Percentiles rank a stretch among this genome's conserved stretches.
Evolutionary conservation across 1,140 invertebrate species (phyloP).

Genomic region (Heliconius hermathena): DNA sequence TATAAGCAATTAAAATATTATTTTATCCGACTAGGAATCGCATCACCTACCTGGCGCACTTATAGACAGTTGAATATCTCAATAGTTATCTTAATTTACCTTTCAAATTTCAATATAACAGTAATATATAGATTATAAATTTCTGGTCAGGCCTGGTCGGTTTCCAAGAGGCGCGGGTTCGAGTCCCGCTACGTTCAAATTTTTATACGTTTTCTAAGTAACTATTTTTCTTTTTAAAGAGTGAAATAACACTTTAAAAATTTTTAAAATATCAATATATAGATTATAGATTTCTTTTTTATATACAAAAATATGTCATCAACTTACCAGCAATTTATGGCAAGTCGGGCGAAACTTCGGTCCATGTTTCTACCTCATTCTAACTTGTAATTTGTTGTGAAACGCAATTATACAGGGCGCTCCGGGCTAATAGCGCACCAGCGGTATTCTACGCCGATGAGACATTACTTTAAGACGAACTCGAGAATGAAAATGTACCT

Average conservation of each 20-base stretch:
- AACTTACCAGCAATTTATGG: constrained; percentile 42
- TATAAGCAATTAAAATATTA: neutral
- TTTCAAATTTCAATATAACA: too few relatives aligned
- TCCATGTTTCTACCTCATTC: constrained; percentile 61
- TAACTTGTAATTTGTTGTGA: constrained; percentile 70
- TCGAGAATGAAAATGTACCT: constrained; percentile 41
- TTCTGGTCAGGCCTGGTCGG: neutral
- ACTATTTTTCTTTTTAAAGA: too few relatives aligned
- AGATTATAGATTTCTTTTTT: constrained; percentile 17
- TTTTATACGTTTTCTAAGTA: too few relatives aligned
- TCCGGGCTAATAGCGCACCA: constrained; percentile 57
- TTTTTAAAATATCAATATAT: neutral
- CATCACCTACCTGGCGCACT: neutral
- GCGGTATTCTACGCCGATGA: constrained; percentile 52
- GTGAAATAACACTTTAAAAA: too few relatives aligned
- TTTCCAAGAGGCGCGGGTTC: too few relatives aligned
- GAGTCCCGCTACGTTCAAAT: too few relatives aligned
- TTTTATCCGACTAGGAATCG: neutral
- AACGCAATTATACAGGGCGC: constrained; percentile 67
- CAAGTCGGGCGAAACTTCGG: constrained; percentile 48
- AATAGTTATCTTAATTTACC: too few relatives aligned
- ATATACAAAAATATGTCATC: constrained; percentile 43
- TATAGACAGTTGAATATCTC: neutral
- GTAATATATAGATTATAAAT: constrained; percentile 10
- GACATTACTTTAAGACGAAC: constrained; percentile 45